A percentile compares a stretch with the other conserved stretches of the same genome.
Conservation (phyloP, 1,140 invertebrate genomes). For the Mesaphorura yosii region DNA sequence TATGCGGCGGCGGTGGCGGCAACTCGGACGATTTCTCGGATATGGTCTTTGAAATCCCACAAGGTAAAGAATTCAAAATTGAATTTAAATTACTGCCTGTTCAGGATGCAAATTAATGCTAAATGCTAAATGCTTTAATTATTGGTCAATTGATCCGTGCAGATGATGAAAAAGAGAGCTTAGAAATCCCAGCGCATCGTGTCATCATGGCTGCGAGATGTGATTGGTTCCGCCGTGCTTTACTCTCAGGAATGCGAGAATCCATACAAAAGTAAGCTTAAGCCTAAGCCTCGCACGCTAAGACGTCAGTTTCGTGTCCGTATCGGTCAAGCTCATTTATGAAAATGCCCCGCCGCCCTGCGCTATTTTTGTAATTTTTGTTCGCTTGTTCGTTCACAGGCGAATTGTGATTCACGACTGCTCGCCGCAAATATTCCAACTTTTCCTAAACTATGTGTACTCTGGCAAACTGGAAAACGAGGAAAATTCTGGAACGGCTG, state of each 20-base stretch:
- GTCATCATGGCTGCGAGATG: conserved; percentile 54
- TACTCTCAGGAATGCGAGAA: conserved; percentile 58
- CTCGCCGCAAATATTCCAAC: conserved; percentile 47
- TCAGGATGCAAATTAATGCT: too few relatives aligned
- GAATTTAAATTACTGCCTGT: too few relatives aligned
- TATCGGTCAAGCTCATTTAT: too few relatives aligned
- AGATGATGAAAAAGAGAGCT: conserved; percentile 15
- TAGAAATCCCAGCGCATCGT: conserved; percentile 45
- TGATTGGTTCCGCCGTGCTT: conserved; percentile 56
- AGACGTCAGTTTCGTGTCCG: too few relatives aligned
- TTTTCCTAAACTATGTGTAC: conserved; percentile 54
- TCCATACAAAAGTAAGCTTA: conserved; percentile 49
- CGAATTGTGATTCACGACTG: conserved; percentile 56
- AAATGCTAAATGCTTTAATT: too few relatives aligned
- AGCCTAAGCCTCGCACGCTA: too few relatives aligned
- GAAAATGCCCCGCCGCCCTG: too few relatives aligned
- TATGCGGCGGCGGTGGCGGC: too few relatives aligned
- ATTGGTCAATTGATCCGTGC: neutral
- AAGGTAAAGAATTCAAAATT: conserved; percentile 37
- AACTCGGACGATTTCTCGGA: conserved; percentile 44
- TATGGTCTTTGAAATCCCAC: conserved; percentile 53
- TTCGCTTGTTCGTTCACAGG: conserved; percentile 36
- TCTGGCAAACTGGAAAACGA: too few relatives aligned
- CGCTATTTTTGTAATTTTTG: neutral
- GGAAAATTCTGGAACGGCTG: conserved; percentile 37